phyloP scores from a whole-genome alignment of 2,888 invertebrate genomes.

The Phortica okadai region DNA sequence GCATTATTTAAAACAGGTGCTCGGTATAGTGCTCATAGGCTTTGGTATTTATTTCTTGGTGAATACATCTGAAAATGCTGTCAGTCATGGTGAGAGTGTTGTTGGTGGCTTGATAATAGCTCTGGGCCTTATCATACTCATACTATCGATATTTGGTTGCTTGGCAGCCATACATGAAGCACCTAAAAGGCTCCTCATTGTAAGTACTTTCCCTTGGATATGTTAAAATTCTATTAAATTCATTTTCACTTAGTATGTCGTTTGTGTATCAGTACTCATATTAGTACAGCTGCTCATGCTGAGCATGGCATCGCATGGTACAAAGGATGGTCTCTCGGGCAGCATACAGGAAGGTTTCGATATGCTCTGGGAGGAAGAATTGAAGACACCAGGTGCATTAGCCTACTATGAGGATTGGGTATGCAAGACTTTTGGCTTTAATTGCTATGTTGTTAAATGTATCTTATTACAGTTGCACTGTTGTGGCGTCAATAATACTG shows the following conservation, averaged over 20 bases:
- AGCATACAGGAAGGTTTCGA: constrained; percentile 70
- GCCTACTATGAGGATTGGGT: constrained; percentile 69
- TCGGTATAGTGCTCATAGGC: constrained; percentile 64
- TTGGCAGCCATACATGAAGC: constrained; percentile 69
- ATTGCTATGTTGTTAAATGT: neutral
- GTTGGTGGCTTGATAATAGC: constrained; percentile 69
- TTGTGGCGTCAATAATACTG: constrained; percentile 67
- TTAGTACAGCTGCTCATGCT: constrained; percentile 65
- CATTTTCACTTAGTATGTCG: constrained; percentile 54
- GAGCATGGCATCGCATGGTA: constrained; percentile 72
- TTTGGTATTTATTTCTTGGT: constrained; percentile 71
- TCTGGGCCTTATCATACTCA: constrained; percentile 62
- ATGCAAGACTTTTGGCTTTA: neutral
- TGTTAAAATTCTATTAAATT: neutral
- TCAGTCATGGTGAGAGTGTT: constrained; percentile 70
- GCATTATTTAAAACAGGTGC: constrained; percentile 53
- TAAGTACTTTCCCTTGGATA: constrained; percentile 48
- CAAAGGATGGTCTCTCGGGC: constrained; percentile 68
- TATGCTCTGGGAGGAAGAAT: constrained; percentile 63
- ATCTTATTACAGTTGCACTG: constrained; percentile 57
- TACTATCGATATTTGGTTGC: constrained; percentile 67
- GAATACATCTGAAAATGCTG: constrained; percentile 59
- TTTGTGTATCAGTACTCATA: constrained; percentile 59
- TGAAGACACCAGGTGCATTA: constrained; percentile 62
- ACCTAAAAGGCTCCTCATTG: constrained; percentile 58